Evolutionary conservation across 2,797 vertebrate genomes (phyloP), one percentile per base, ranked within the genome.

Genomic region (Danio tinwini): DNA sequence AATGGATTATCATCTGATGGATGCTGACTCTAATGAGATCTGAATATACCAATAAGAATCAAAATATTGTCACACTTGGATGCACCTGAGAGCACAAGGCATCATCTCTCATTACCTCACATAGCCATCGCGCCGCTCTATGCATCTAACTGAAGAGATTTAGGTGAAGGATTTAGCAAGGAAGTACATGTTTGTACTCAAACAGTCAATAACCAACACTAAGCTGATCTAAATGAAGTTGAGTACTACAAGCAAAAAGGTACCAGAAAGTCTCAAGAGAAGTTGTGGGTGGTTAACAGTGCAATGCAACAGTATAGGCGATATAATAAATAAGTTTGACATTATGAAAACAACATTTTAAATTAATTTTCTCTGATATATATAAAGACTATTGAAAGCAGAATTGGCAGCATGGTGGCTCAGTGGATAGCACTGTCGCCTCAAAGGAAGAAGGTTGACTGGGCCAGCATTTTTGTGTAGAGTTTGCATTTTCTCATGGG

Each of bases 31-130:
- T 58, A 58, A 72, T 29, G 56, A 45, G 70, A 45, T 58, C 42
- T 44, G 40, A 58, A 72, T 72, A 58, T 11, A n/a, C 53, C 7
- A 58, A 45, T 21, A 45, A 44, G n/a, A 72, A 56, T 58, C 40
- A 19, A 72, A 72, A 29, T 56, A 58, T 58, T 72, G 53, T 44
- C 13, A 45, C 70, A 72, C 17, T 58, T 44, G 19, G 13, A 58
- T 58, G 13, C 7, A 0, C 42, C 16, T 40, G 67, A 58, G 29
- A 70, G 67, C 50, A 40, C 64, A 53, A 6, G 2, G 7, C 53
- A 45, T 72, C 39, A 44, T 44, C 11, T 58, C 53, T 58, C 70
- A 72, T 58, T 17, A 45, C 3, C 53, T 45, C 70, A 39, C 39
- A 56, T 42, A 21, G 39, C 68, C 52, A 72, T 17, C 44, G n/a